Percentiles rank a stretch among this genome's conserved stretches.
Conservation (phyloP, 2,113 vertebrate species). For the Silurus asotus region DNA sequence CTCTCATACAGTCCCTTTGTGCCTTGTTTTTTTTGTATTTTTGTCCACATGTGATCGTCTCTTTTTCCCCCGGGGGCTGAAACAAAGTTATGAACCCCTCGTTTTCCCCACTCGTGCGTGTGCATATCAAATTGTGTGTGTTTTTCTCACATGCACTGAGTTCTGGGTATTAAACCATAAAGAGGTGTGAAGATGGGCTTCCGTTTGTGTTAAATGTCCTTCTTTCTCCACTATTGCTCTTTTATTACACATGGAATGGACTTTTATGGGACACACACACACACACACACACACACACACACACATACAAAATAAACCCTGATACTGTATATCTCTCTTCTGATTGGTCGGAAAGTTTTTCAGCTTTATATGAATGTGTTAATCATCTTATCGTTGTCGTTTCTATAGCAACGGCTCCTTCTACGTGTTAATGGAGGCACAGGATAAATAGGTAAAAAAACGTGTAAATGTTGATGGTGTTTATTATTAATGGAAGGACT, state of each 20-base stretch:
- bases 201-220: slow-evolving; percentile 26
- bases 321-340: neutral
- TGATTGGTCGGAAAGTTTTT: neutral
- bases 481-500: neutral
- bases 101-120: slow-evolving; percentile 1
- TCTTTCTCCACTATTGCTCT: slow-evolving; percentile 44
- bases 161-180: slow-evolving; percentile 1
- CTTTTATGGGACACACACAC: neutral
- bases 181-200: slow-evolving; percentile 50
- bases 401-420: neutral
- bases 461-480: neutral
- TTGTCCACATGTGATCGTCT: slow-evolving; percentile 37
- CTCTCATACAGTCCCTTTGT: neutral
- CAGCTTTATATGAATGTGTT: neutral
- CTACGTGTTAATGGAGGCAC: neutral
- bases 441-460: neutral
- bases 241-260: slow-evolving; percentile 10
- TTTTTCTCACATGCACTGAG: neutral
- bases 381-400: neutral
- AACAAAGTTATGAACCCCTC: slow-evolving; percentile 50
- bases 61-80: slow-evolving; percentile 26
- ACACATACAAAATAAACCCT: neutral
- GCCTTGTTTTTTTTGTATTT: neutral
- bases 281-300: neutral
- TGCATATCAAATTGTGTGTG: slow-evolving; percentile 17